Conservation (phyloP, 1,140 invertebrate genomes). For the Fopius arisanus region DNA sequence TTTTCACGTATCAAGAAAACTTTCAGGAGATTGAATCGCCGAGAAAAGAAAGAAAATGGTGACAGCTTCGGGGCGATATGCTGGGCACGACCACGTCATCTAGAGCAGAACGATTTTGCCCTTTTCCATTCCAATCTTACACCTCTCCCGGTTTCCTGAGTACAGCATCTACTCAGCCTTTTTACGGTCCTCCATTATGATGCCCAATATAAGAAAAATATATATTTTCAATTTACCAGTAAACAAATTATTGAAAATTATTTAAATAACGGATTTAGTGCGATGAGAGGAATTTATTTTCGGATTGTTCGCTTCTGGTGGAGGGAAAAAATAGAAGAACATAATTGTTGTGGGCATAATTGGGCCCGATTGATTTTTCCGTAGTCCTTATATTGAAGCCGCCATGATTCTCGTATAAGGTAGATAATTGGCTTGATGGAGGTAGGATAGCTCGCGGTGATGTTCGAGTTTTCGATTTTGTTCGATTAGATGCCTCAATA, state of each 20-base stretch:
- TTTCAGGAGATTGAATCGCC: conserved; percentile 1
- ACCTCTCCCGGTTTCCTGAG: not conserved
- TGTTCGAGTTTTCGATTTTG: not conserved
- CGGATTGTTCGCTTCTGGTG: too few species aligned
- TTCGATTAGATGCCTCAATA: not conserved
- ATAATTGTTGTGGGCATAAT: too few species aligned
- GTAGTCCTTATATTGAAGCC: too few species aligned
- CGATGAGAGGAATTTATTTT: too few species aligned
- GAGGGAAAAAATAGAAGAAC: too few species aligned
- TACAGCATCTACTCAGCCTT: not conserved
- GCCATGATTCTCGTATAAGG: not conserved
- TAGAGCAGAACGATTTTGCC: not conserved
- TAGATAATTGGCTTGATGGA: not conserved
- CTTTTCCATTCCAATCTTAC: not conserved
- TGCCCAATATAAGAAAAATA: not conserved
- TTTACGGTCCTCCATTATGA: not conserved
- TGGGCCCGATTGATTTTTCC: too few species aligned
- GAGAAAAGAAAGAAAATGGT: not conserved
- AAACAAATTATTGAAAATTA: too few species aligned
- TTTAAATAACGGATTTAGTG: too few species aligned
- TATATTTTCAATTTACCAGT: not conserved
- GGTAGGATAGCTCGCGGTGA: not conserved
- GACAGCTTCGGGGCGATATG: not conserved
- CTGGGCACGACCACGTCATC: not conserved
- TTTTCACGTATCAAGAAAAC: not conserved